Evolutionary conservation across 2,113 vertebrate species (phyloP).

Genomic region (Rhipidura dahli): DNA sequence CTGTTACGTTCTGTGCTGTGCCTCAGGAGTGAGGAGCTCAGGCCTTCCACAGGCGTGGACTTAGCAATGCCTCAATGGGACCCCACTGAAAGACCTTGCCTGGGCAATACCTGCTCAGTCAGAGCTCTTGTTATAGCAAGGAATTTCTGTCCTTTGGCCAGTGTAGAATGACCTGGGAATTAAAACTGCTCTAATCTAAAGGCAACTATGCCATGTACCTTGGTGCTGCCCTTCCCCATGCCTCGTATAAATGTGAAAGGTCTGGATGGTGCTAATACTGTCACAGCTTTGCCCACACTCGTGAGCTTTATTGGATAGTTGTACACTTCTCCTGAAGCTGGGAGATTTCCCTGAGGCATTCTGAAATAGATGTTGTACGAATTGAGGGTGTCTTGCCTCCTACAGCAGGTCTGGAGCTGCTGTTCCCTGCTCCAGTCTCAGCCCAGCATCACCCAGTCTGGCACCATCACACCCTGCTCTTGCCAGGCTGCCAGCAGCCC

Average conservation of each 20-base stretch:
- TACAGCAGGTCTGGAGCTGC: background rate
- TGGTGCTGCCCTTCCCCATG: fast-evolving
- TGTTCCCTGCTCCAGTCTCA: background rate
- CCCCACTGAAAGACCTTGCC: background rate
- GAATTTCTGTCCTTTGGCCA: background rate
- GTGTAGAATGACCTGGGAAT: background rate
- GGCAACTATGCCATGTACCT: background rate
- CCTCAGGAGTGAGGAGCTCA: background rate
- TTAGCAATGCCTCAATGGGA: background rate
- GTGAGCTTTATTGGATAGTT: background rate
- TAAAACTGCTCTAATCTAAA: background rate
- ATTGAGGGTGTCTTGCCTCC: background rate
- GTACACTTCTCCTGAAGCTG: background rate
- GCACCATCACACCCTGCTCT: background rate
- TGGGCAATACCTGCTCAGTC: background rate
- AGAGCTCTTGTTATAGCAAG: background rate
- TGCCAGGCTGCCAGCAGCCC: constrained; percentile 30
- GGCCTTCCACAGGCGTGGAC: background rate
- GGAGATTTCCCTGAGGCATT: background rate
- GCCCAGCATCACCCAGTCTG: background rate
- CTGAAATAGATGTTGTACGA: background rate
- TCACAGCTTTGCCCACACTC: background rate
- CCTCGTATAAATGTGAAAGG: background rate
- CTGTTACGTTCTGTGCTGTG: background rate
- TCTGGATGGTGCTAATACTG: background rate